A percentile compares a stretch with the other conserved stretches of the same genome.
Evolutionary conservation across 92 coral and sea anemone genomes (phyloP).

Genomic region (Ricordea florida): DNA sequence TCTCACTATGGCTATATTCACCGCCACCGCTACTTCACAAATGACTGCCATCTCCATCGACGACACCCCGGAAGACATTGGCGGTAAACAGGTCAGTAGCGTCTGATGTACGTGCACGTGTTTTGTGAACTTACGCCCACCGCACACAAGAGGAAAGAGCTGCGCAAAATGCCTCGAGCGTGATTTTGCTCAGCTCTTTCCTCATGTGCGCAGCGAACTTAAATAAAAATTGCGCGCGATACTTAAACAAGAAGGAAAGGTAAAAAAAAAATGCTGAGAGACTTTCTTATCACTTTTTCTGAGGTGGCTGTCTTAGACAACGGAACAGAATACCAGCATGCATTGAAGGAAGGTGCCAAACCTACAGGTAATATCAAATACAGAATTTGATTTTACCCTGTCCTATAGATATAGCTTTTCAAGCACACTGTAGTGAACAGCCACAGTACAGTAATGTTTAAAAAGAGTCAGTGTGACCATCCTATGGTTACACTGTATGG

Average conservation of each 20-base stretch:
- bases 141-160: no score
- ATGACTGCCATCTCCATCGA: slow-evolving; percentile 30
- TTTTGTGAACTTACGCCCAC: no score
- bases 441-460: no score
- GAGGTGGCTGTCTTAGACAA: slow-evolving; percentile 37
- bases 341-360: slow-evolving; percentile 9
- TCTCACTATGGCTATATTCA: slow-evolving; percentile 31
- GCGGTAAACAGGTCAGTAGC: neutral
- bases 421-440: no score
- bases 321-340: slow-evolving; percentile 48
- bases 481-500: no score
- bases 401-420: no score
- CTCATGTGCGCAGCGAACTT: no score
- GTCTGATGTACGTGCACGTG: neutral
- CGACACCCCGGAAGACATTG: neutral
- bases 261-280: neutral
- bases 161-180: no score
- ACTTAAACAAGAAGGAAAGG: neutral
- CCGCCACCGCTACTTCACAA: slow-evolving; percentile 27
- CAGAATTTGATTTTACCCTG: no score
- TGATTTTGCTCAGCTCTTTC: no score
- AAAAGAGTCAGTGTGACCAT: no score
- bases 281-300: neutral
- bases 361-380: slow-evolving; percentile 41
- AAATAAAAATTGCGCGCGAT: neutral